These are phyloP conservation scores for Chloroclysta siterata DNA, from an alignment of 2,888 invertebrate species.

Conservation along the genomic window DNA sequence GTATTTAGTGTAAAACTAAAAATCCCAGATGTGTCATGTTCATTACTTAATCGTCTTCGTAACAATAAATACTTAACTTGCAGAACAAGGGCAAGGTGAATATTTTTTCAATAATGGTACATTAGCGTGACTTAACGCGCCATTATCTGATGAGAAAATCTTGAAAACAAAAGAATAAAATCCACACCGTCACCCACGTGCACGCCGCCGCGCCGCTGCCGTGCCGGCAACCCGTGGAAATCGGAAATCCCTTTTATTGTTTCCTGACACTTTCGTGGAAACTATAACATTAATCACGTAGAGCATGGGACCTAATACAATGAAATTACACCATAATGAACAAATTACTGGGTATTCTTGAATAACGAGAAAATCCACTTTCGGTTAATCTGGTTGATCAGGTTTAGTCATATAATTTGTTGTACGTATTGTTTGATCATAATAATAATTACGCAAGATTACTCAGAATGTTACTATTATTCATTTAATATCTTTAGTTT, in stretches of 20 bases:
- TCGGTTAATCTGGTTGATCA: conserved; percentile 66
- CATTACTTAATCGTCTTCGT: conserved; percentile 10
- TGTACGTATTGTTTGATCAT: conserved; percentile 57
- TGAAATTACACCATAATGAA: conserved; percentile 65
- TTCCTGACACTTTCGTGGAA: conserved; percentile 71
- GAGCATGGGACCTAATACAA: conserved; percentile 55
- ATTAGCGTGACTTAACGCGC: conserved; percentile 60
- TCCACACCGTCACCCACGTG: conserved; percentile 55
- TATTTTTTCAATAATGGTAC: conserved; percentile 42
- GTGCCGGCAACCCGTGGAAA: conserved; percentile 55
- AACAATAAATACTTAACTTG: conserved; percentile 18
- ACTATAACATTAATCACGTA: conserved; percentile 40
- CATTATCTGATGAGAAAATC: conserved; percentile 71
- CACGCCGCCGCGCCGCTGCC: conserved; percentile 24
- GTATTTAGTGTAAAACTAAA: not conserved
- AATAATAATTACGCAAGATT: conserved; percentile 9
- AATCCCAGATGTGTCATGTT: not conserved
- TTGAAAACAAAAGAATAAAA: conserved; percentile 64
- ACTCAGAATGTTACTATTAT: not conserved
- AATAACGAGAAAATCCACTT: conserved; percentile 73
- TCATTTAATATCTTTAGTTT: conserved; percentile 4
- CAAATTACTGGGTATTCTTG: conserved; percentile 64
- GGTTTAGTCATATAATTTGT: conserved; percentile 61
- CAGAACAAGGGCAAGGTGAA: conserved; percentile 25
- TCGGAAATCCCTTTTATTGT: conserved; percentile 80